Conservation (phyloP, 2,797 vertebrate genomes). For the Poecilia velifera region DNA sequence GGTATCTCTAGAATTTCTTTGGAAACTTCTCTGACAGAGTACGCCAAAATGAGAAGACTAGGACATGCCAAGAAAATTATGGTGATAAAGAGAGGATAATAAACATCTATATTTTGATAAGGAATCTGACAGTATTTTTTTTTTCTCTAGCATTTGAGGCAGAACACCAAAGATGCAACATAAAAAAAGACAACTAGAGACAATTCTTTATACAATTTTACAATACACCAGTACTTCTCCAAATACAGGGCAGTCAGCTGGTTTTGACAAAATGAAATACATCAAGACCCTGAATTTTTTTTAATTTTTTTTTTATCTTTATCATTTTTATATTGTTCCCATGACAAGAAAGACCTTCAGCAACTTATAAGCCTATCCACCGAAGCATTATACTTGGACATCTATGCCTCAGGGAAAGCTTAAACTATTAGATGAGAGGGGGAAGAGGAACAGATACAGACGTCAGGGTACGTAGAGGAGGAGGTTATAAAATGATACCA, state of each 20-base stretch:
- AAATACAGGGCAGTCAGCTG: constrained; percentile 56
- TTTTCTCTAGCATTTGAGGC: constrained; percentile 29
- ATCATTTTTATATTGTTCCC: constrained; percentile 81
- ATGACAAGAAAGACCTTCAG: constrained; percentile 79
- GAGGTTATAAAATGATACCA: constrained; percentile 72
- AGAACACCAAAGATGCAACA: constrained; percentile 46
- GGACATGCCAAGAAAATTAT: background rate
- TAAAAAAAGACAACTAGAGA: constrained; percentile 53
- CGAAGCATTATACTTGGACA: constrained; percentile 71
- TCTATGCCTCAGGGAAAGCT: constrained; percentile 73
- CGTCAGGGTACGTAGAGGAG: constrained; percentile 53
- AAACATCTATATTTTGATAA: constrained; percentile 10
- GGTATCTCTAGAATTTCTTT: background rate
- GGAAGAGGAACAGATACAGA: constrained; percentile 53
- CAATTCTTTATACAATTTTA: constrained; percentile 61
- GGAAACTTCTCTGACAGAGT: background rate
- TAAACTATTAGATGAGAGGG: constrained; percentile 72
- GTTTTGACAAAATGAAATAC: constrained; percentile 75
- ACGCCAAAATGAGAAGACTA: background rate
- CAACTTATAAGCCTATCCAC: constrained; percentile 72
- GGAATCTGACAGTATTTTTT: constrained; percentile 33
- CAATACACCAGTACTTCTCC: constrained; percentile 50
- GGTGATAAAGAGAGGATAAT: constrained; percentile 17
- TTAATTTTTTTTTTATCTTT: constrained; percentile 39
- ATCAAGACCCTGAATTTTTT: constrained; percentile 49